Conservation (phyloP, 2,888 invertebrate genomes). For the Beris chalybata region DNA sequence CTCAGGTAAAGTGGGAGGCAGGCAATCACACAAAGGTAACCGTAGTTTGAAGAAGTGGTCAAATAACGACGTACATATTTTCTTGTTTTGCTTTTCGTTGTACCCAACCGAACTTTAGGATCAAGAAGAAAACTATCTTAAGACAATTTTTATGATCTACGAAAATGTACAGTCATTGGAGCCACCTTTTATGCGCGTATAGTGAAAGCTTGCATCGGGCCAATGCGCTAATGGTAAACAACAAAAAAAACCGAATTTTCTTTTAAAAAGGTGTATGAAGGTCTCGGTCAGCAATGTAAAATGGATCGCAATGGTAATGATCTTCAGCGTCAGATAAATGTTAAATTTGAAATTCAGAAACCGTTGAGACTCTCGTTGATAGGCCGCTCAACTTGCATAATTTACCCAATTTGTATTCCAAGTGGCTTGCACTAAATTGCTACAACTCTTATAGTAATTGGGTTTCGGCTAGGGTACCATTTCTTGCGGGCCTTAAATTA, state of each 20-base stretch:
- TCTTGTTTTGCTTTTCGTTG: background rate
- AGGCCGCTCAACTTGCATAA: constrained; percentile 12
- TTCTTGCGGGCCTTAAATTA: too few species aligned
- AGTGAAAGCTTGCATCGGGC: constrained; percentile 24
- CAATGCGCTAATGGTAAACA: background rate
- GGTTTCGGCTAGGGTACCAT: too few species aligned
- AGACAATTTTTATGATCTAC: constrained; percentile 19
- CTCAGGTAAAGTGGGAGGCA: background rate
- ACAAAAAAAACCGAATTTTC: background rate
- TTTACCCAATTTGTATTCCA: constrained; percentile 24
- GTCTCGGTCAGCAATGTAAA: constrained; percentile 23
- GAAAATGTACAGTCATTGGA: background rate
- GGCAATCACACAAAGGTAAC: background rate
- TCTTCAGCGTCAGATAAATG: constrained; percentile 4
- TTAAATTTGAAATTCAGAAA: too few species aligned
- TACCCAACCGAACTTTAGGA: constrained; percentile 11
- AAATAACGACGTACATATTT: background rate
- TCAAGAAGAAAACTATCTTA: constrained; percentile 7
- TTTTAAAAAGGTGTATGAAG: constrained; percentile 7
- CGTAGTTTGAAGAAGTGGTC: too few species aligned
- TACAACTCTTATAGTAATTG: background rate
- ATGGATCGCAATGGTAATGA: constrained; percentile 15
- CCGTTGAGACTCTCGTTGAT: too few species aligned
- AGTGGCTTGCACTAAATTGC: constrained; percentile 1
- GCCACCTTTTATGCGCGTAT: background rate